Conservation (phyloP, 2,113 vertebrate genomes). For the Scomber colias region DNA sequence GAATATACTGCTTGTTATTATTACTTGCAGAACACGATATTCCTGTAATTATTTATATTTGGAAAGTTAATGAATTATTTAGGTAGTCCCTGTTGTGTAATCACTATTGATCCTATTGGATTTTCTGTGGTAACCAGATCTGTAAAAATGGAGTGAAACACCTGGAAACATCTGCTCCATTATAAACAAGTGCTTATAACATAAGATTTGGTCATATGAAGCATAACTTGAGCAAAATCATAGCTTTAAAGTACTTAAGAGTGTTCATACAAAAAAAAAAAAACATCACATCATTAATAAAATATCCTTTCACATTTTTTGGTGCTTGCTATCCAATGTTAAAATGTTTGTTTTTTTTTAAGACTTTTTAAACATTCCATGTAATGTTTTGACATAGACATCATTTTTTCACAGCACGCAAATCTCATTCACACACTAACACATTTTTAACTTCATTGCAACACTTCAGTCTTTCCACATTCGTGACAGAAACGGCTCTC, state of each 20-base stretch:
- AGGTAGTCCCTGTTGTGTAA: neutral
- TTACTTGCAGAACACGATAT: too few relatives aligned
- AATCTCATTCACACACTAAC: constrained; percentile 16
- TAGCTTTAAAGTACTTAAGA: constrained; percentile 23
- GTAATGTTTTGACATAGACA: neutral
- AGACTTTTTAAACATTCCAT: constrained; percentile 29
- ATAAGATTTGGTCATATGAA: neutral
- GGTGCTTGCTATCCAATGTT: neutral
- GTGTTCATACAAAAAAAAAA: constrained; percentile 4
- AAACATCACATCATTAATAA: neutral
- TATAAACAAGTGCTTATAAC: neutral
- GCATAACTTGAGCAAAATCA: neutral
- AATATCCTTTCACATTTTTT: constrained; percentile 7
- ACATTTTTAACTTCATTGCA: neutral
- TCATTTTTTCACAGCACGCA: constrained; percentile 7
- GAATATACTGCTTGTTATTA: too few relatives aligned
- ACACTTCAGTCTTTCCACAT: neutral
- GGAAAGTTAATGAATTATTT: neutral
- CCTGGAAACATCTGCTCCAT: neutral
- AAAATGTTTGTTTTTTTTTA: neutral
- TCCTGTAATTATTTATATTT: too few relatives aligned
- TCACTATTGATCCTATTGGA: neutral
- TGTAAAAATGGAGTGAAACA: neutral
- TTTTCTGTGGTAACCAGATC: neutral
- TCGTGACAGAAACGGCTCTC: neutral